Evolutionary conservation across 2,113 vertebrate genomes (phyloP), one percentile per base, ranked within the genome.

Genomic region (Stigmatopora argus): DNA sequence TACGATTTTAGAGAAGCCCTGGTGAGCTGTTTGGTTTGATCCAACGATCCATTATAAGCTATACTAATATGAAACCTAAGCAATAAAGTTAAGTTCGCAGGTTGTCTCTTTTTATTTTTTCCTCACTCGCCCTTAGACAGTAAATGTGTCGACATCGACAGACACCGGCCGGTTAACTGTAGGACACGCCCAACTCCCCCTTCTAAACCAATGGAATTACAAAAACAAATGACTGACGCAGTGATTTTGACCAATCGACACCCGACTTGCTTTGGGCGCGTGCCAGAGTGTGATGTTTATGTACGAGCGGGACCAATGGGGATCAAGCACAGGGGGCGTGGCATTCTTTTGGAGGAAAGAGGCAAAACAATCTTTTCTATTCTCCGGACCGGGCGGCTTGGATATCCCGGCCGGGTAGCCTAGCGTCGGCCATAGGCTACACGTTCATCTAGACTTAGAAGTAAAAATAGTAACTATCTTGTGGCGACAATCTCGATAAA

Each of bases 351-450:
- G 82, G 77, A 83, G 85, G 78, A 87, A 90, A 88, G 86, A 90
- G 89, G 89, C 90, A 91, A 92, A 92, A 92, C 88, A 91, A 90
- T 88, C 77, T 80, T 83, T 88, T 85, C 87, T 85, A 82, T 87
- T 79, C 80, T 77, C 64, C 78, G 78, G 78, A 89, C 89, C 88
- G 85, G 89, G 81, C 73, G 86, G 85, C 83, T 86, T 79, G 78
- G 74, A 82, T 68, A 72, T 79, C 77, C 73, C 72, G 74, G 81
- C 66, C 72, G 73, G 81, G 67, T 71, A 59, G 70, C 67, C 76
- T 65, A 67, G 72, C 49, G 75, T 71, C 18, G 74, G 69, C 53
- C 46, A 64, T 67, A 47, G 79, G 83, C 75, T 72, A 71, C 69
- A 84, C 78, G 76, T 86, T 87, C 84, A 57, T 31, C 52, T 85